These are phyloP conservation scores for Neosilurus hyrtlii DNA, from an alignment of 2,797 vertebrate species.

Conservation along the genomic window DNA sequence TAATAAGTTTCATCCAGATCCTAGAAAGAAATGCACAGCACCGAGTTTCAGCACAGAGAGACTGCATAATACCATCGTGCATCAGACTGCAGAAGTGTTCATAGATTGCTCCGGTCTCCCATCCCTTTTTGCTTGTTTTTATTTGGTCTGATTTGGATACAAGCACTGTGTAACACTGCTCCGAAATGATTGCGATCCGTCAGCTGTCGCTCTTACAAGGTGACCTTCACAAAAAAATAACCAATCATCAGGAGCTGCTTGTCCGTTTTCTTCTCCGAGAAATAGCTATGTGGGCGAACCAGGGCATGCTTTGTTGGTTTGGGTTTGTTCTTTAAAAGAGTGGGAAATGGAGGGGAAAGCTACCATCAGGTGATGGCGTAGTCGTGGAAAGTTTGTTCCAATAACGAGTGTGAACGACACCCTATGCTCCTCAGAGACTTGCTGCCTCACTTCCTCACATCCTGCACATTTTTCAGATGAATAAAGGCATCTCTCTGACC, in stretches of 20 bases:
- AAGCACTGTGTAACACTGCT: not conserved
- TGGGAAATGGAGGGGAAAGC: conserved; percentile 47
- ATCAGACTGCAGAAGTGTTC: conserved; percentile 10
- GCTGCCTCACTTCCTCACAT: conserved; percentile 25
- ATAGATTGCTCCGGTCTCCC: not conserved
- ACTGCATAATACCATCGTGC: not conserved
- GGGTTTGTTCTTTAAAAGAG: not conserved
- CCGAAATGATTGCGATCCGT: not conserved
- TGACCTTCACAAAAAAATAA: not conserved
- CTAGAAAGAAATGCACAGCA: not conserved
- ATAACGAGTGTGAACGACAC: conserved; percentile 33
- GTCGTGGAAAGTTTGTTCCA: conserved; percentile 67
- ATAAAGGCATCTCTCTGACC: conserved; percentile 12
- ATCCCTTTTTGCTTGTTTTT: not conserved
- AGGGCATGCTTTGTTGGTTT: not conserved
- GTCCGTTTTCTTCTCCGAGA: conserved; percentile 14
- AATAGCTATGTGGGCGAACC: conserved; percentile 23
- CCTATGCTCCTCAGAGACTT: conserved; percentile 18
- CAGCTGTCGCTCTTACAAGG: not conserved
- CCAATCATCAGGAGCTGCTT: conserved; percentile 2
- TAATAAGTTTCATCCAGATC: conserved; percentile 3
- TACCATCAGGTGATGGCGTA: conserved; percentile 66
- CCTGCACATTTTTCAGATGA: conserved; percentile 20
- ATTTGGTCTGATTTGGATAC: not conserved
- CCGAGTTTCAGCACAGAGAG: not conserved